phyloP scores from a whole-genome alignment of 2,113 vertebrate species.

The Guaruba guarouba region DNA sequence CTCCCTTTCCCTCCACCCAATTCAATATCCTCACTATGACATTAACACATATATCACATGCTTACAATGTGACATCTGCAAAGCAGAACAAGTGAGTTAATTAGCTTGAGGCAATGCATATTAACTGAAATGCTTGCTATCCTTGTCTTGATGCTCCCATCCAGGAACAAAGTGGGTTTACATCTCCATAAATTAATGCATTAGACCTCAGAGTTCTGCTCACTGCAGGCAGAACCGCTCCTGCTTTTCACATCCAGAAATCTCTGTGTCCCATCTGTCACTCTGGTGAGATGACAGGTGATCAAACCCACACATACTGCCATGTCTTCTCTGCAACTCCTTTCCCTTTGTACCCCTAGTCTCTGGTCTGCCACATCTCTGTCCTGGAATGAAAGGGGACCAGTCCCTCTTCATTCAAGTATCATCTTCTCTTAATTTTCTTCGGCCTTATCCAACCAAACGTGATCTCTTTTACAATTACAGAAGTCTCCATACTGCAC shows the following conservation, averaged over 20 bases:
- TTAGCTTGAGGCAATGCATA: not conserved
- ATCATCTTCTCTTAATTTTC: not conserved
- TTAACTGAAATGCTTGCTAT: not conserved
- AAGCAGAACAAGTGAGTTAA: not conserved
- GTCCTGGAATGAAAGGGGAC: not conserved
- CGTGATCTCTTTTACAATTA: not conserved
- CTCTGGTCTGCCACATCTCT: not conserved
- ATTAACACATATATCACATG: not conserved
- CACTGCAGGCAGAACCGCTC: not conserved
- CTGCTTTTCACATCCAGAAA: not conserved
- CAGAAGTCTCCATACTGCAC: not conserved
- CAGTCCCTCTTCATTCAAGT: not conserved
- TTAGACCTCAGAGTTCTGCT: not conserved
- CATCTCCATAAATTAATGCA: not conserved
- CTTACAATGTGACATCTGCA: not conserved
- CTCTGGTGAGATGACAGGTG: not conserved
- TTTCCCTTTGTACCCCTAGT: not conserved
- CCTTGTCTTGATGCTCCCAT: not conserved
- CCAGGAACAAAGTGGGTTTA: not conserved
- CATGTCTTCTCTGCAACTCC: not conserved
- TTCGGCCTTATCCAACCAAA: not conserved
- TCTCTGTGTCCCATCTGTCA: not conserved
- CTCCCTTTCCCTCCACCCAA: not conserved
- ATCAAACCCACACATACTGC: not conserved
- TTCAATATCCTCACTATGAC: not conserved